These are phyloP conservation scores for Neofelis nebulosa DNA, from an alignment of 2,113 vertebrate species.

Conservation along the genomic window DNA sequence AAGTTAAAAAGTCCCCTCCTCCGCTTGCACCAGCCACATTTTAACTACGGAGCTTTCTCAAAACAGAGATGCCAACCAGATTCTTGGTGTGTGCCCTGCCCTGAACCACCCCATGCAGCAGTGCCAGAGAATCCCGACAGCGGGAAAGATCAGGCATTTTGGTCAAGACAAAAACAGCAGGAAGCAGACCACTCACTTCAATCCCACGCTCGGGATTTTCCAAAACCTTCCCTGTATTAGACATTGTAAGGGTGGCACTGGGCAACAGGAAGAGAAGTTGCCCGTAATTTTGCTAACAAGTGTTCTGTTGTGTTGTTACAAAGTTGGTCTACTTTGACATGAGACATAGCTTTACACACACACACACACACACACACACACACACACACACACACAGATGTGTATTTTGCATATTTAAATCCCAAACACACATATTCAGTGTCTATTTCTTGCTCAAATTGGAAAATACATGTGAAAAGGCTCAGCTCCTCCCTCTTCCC, in stretches of 20 bases:
- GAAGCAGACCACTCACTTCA: background rate
- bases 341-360: background rate
- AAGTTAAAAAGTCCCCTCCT: background rate
- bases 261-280: background rate
- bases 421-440: background rate
- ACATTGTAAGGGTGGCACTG: background rate
- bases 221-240: background rate
- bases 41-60: background rate
- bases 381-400: background rate
- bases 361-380: no score
- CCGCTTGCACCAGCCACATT: background rate
- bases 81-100: background rate
- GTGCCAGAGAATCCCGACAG: background rate
- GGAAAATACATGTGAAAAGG: background rate
- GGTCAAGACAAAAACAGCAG: background rate
- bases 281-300: background rate
- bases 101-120: background rate
- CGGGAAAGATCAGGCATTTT: background rate
- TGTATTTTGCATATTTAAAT: background rate
- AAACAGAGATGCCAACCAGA: background rate
- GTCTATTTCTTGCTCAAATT: background rate
- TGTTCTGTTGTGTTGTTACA: background rate
- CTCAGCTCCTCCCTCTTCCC: background rate
- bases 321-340: background rate
- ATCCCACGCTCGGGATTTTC: background rate